Base-by-base conservation (phyloP, 2,888 invertebrate genomes). In the Gymnocheta viridis region DNA sequence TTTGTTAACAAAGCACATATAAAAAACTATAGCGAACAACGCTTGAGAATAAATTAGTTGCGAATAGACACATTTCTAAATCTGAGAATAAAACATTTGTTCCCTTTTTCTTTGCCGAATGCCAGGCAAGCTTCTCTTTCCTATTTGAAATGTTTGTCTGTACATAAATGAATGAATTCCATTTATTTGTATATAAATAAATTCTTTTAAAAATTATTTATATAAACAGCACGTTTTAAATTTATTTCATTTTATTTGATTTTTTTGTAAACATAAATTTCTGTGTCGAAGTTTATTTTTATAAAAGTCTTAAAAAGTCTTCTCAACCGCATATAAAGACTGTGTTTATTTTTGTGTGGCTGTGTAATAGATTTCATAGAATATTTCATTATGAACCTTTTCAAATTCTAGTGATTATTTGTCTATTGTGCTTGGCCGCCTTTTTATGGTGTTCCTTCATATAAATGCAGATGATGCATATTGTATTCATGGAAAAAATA, bases 401-500 rank as follows among this genome's bases (percentile, higher is more conserved):
- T 41, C 14, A 41, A 14, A 41, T 41, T 4, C n/a, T 14, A 14
- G 41, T 41, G 29, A 60, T 32, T 9, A 4, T 49, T 22, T 44
- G 58, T 32, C 32, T 72, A 58, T 58, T 29, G 22, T 32, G 29
- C 44, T 44, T 47, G 44, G 72, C 19, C 19, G 58, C 58, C 49
- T 35, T 60, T 66, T 72, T 60, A 35, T 60, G 47, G 47, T 22
- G 60, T 22, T 35, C 1, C 17, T 62, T 62, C 2, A 19, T 29
- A 19, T 19, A 7, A 1, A 51, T 51, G n/a, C 35, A 44, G 49
- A 62, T 35, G 38, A 49, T 24, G 49, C 38, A 60, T 35, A 41
- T 44, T 44, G 17, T 44, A 17, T 44, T 54, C 54, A 67, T 35
- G 29, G n/a, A 24, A 17, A 44, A 17, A 44, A 4, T n/a, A 17